Evolutionary conservation across 2,113 vertebrate genomes (phyloP), one percentile per base, ranked within the genome.

Genomic region (Apistogramma diplotaenia): DNA sequence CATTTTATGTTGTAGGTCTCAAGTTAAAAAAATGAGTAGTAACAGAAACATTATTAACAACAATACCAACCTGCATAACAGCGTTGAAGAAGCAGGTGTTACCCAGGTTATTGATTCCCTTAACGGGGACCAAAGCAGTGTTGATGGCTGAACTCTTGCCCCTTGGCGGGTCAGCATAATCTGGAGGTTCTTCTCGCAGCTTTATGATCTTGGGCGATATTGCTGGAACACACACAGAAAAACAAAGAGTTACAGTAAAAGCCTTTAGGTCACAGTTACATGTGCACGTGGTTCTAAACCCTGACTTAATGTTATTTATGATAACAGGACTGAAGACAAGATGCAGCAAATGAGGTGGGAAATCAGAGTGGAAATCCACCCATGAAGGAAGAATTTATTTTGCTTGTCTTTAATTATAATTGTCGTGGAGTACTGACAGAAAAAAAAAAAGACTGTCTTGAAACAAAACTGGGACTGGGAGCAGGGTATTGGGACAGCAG

Each of bases 41-140:
- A 70, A 70, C 10, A 8, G 16, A 29, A 70, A 23, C 37, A 49
- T 21, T 2, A 27, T 5, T 15, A 35, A 25, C 8, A 51, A 51
- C 25, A 46, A 25, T 74, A 85, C 74, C 87, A 93, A 99, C 98
- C 97, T 99, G 98, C 96, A 99, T 97, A 21, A 99, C 97, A 49
- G 98, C 97, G 87, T 99, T 99, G 92, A 99, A 99, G 95, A 99
- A 99, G 92, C 98, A 99, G 1, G 98, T 99, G 92, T 99, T 99
- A 58, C 98, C 98, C 74, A 99, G 95, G 93, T 99, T 99, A 74
- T 93, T 97, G 89, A 99, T 97, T 95, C 98, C 98, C 94, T 99
- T 99, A 55, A 99, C 97, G 72, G 97, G 95, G 82, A 96, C 89
- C 27, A 96, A 91, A 40, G 95, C 85, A 92, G 88, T 94, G 92